Base-by-base conservation (phyloP, 2,888 invertebrate genomes). In the Flexamia atlantica region DNA sequence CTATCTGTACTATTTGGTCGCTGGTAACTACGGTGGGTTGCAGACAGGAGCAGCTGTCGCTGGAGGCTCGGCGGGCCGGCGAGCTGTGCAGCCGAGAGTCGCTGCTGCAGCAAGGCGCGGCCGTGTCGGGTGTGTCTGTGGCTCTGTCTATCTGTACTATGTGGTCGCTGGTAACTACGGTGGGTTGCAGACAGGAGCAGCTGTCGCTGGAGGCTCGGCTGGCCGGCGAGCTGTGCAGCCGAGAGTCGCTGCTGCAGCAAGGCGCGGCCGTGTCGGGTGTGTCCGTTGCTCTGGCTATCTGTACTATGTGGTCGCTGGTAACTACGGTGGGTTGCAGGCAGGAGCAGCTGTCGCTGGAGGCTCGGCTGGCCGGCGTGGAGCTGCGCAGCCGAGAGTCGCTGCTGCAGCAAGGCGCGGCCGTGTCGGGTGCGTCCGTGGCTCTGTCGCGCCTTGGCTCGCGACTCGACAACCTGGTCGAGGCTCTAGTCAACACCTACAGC, bases 231-330 rank as follows among this genome's bases (percentile, higher is more conserved):
- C 91, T 92, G 83, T 92, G 93, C 88, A 93, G 93, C 85, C 91
- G 93, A 83, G 94, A 95, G 87, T 89, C 94, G 46, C 90, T 94
- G 72, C 91, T 94, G 82, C 93, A 94, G 85, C 95, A 95, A 90
- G 94, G 94, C 76, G 93, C 94, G 25, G 93, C 94, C 14, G 93
- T 94, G 53, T 94, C 94, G 0, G 94, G 94, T 57, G 94, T 94
- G 17, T 87, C 89, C 12, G 93, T 94, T 17, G 94, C 95, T 0
- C 90, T 95, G 42, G n/a, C n/a, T n/a, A n/a, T n/a, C n/a, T n/a
- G n/a, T n/a, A n/a, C n/a, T n/a, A n/a, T n/a, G n/a, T n/a, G n/a
- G n/a, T n/a, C n/a, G n/a, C n/a, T n/a, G n/a, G n/a, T n/a, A n/a
- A n/a, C n/a, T n/a, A n/a, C n/a, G n/a, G n/a, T n/a, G n/a, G n/a